Percentiles rank a stretch among this genome's conserved stretches.
phyloP scores from a whole-genome alignment of 1,140 invertebrate genomes.

The Pseudomyrmex cubaensis region DNA sequence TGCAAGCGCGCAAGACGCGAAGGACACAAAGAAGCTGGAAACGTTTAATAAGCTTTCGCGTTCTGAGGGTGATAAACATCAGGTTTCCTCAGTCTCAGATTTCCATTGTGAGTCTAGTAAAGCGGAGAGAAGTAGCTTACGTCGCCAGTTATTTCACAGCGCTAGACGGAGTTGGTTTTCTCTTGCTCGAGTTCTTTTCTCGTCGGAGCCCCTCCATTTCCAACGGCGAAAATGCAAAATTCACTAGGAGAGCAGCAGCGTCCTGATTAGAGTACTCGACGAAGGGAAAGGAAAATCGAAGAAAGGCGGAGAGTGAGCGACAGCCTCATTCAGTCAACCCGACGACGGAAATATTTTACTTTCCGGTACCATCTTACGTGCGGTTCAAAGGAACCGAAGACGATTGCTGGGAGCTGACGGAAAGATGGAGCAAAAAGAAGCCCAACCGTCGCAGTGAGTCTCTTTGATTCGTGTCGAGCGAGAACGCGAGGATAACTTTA shows the following conservation, averaged over 20 bases:
- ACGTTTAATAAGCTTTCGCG: constrained; percentile 47
- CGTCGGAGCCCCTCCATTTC: constrained; percentile 42
- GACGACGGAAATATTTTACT: constrained; percentile 64
- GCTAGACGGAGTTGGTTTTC: constrained; percentile 49
- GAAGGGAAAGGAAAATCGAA: constrained; percentile 56
- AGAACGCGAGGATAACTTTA: constrained; percentile 30
- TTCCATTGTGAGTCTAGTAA: constrained; percentile 57
- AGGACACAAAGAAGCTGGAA: background rate
- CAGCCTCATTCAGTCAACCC: constrained; percentile 45
- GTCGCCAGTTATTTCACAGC: constrained; percentile 61
- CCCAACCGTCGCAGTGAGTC: background rate
- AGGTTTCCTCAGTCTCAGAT: constrained; percentile 49
- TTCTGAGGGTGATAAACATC: constrained; percentile 54
- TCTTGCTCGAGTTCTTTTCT: constrained; percentile 60
- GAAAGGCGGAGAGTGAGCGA: constrained; percentile 21
- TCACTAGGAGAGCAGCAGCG: constrained; percentile 53
- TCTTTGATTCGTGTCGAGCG: constrained; percentile 46
- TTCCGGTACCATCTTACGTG: constrained; percentile 43
- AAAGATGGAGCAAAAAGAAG: constrained; percentile 37
- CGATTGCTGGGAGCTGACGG: constrained; percentile 40
- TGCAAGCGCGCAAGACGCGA: background rate
- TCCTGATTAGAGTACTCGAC: constrained; percentile 64
- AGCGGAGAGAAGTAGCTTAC: constrained; percentile 58
- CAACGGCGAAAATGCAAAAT: constrained; percentile 67
- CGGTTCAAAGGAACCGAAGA: constrained; percentile 57